Evolutionary conservation across 2,888 invertebrate genomes (phyloP).

Genomic region (Thymelicus acteon): DNA sequence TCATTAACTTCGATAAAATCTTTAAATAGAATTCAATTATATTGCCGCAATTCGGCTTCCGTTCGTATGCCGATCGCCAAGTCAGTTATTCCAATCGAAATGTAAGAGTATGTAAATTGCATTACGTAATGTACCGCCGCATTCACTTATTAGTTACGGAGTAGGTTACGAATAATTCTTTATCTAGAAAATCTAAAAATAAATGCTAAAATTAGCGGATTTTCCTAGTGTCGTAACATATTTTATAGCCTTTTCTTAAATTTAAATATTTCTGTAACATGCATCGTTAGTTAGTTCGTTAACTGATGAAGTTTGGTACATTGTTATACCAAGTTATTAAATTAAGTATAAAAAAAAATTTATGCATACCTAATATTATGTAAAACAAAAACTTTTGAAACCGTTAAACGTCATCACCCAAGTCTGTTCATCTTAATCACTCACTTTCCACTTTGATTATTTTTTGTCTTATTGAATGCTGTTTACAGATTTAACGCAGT

Average conservation of each 20-base stretch:
- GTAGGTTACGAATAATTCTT: background rate
- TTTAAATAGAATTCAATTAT: slow-evolving; percentile 38
- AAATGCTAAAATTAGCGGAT: background rate
- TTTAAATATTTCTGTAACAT: no score
- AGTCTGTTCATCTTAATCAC: background rate
- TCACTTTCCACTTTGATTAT: background rate
- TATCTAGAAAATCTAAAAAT: background rate
- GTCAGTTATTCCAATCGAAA: slow-evolving; percentile 51
- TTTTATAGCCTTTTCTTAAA: no score
- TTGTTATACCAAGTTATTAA: no score
- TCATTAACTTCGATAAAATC: slow-evolving; percentile 74
- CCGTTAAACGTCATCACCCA: no score
- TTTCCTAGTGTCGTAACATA: background rate
- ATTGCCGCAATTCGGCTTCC: slow-evolving; percentile 27
- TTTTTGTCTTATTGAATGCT: background rate
- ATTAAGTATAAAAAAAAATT: no score
- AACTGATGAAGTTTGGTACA: no score
- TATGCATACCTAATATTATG: no score
- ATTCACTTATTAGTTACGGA: slow-evolving; percentile 15
- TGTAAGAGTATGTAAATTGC: slow-evolving; percentile 1
- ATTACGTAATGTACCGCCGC: slow-evolving; percentile 20
- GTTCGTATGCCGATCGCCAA: slow-evolving; percentile 18
- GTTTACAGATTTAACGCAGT: slow-evolving; percentile 74
- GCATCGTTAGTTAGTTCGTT: no score
- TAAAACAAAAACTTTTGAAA: no score